Evolutionary conservation across 2,113 vertebrate species (phyloP), one percentile per base, ranked within the genome.

Genomic region (Vulpes ferrilata): DNA sequence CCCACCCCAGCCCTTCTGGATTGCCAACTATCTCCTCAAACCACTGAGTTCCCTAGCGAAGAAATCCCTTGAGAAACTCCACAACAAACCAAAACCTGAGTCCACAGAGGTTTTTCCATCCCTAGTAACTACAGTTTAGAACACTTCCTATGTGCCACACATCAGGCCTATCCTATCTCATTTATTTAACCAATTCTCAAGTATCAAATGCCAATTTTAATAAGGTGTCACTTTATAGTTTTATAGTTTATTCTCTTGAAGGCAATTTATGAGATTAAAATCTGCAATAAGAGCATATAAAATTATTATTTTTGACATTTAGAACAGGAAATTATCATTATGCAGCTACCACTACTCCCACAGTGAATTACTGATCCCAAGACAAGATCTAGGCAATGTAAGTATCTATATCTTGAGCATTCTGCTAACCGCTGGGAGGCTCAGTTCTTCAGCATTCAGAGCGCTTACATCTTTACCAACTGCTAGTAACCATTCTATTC

Each of bases 181-280:
- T 32, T 84, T 89, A 89, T 38, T 93, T 84, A 78, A 59, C 16
- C 35, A 83, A 71, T 74, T 88, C 60, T 82, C 73, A 59, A 79
- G 60, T 4, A 43, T 86, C 48, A 48, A 90, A 73, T 65, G 81
- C 1, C 80, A 90, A 71, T 79, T 85, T 90, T 80, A 90, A 80
- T 43, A 10, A 78, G 23, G n/a, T 27, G 11, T 65, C n/a, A 64
- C 20, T 81, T 90, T 57, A 64, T 0, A 64, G 25, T 57, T 85
- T 27, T 86, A 30, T 53, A 90, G n/a, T 78, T 51, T 69, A 30
- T 60, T 84, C 10, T 93, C 78, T 83, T 32, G 27, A 53, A 38
- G 4, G 53, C 35, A 60, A 69, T 51, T 32, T 32, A 6, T 60
- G 11, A 74, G 20, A 78, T 32, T 71, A 84, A 90, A 93, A 90